These are phyloP conservation scores for Piezodorus guildinii DNA, from an alignment of 1,140 invertebrate species.

Conservation along the genomic window DNA sequence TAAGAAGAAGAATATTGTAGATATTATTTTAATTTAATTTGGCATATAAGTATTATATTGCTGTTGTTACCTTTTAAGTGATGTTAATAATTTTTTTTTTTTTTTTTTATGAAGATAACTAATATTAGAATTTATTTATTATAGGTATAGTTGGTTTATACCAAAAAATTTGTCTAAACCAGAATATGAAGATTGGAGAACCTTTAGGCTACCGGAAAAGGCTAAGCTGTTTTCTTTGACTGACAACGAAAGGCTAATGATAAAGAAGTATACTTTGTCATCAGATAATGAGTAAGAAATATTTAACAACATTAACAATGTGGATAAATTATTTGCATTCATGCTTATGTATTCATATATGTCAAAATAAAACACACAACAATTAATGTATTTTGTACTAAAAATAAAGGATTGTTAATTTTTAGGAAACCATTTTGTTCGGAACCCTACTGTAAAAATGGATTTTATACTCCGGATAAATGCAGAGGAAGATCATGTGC, in stretches of 20 bases:
- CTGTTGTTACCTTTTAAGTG: neutral
- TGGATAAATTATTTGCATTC: too few relatives aligned
- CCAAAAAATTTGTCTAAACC: constrained; percentile 35
- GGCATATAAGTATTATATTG: neutral
- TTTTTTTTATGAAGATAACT: neutral
- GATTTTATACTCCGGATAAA: neutral
- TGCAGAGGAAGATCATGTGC: constrained; percentile 17
- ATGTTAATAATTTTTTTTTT: neutral
- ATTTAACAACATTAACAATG: too few relatives aligned
- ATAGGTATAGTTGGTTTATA: constrained; percentile 61
- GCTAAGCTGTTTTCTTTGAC: neutral
- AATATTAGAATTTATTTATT: neutral
- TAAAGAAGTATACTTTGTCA: too few relatives aligned
- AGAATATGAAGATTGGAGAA: constrained; percentile 1
- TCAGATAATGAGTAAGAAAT: neutral
- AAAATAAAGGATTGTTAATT: too few relatives aligned
- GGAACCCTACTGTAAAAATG: neutral
- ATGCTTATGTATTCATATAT: too few relatives aligned
- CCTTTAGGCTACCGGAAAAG: constrained; percentile 3
- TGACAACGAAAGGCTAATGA: neutral
- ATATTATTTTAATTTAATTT: too few relatives aligned
- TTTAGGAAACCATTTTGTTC: neutral
- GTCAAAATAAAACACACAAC: too few relatives aligned
- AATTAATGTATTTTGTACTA: too few relatives aligned
- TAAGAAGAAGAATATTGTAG: neutral